Evolutionary conservation across 2,797 vertebrate species (phyloP).

Genomic region (Sciurus vulgaris): DNA sequence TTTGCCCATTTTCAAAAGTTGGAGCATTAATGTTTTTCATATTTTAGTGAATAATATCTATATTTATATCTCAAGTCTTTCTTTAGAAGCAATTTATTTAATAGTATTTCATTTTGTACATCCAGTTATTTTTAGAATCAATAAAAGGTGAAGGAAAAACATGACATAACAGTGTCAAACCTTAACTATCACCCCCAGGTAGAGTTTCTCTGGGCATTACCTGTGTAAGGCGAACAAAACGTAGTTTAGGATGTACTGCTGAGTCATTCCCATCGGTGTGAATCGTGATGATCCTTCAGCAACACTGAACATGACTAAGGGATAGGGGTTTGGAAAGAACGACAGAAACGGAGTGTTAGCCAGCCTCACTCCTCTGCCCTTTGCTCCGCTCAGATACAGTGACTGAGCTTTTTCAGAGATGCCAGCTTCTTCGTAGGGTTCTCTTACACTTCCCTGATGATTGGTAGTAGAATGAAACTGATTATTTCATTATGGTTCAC

Average conservation of each 20-base stretch:
- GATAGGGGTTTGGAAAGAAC: not conserved
- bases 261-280: not conserved
- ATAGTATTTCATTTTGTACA: constrained; percentile 41
- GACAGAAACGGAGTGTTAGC: not conserved
- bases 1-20: constrained; percentile 52
- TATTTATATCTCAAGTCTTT: constrained; percentile 47
- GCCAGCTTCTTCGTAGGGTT: not conserved
- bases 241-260: not conserved
- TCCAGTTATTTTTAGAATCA: constrained; percentile 46
- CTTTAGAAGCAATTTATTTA: constrained; percentile 56
- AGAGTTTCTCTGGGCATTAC: constrained; percentile 15
- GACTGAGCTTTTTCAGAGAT: constrained; percentile 7
- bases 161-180: constrained; percentile 1
- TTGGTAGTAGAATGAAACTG: constrained; percentile 20
- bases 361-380: not conserved
- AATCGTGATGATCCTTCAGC: constrained; percentile 16
- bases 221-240: not conserved
- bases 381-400: not conserved
- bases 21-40: not conserved
- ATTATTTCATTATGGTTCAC: constrained; percentile 38
- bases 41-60: constrained; percentile 41
- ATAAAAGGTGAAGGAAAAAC: constrained; percentile 57
- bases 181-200: not conserved
- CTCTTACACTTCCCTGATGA: constrained; percentile 19
- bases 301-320: not conserved